Evolutionary conservation across 2,797 vertebrate genomes (phyloP), one percentile per base, ranked within the genome.

Genomic region (Hybognathus amarus): DNA sequence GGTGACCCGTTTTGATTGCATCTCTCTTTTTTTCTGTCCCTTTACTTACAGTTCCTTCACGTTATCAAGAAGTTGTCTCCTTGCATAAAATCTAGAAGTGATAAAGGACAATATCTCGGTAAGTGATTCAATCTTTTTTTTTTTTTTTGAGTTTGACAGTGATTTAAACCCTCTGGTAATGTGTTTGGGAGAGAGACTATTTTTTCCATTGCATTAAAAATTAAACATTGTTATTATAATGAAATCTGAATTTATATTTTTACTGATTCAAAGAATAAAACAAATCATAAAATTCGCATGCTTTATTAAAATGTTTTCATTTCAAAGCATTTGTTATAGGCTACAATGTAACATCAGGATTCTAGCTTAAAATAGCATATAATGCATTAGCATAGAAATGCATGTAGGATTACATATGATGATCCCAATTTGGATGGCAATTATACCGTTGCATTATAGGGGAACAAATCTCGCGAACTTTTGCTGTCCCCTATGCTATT

Each of bases 61-160:
- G 90, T 77, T 92, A 91, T 91, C 90, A 85, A 92, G 92, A 90
- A 87, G 80, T 90, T 52, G 59, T 80, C 90, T 89, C 83, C 88
- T 89, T 91, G 86, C 88, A 87, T 90, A 89, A 88, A 82, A 89
- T 90, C 89, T 92, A 80, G 89, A 87, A 88, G 85, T 88, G 91
- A 93, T 92, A 93, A 90, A 89, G 90, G 86, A 85, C 92, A 87
- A 87, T 91, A 89, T 92, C 82, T 22, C 85, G 95, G 95, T 97
- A 92, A 96, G 96, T 94, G 80, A 89, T 83, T 52, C 40, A 75
- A 61, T 82, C 75, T 79, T 54, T 87, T 33, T 30, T 30, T 30
- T 30, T 30, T 30, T 30, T 54, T 50, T 87, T 83, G 64, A 56
- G 52, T 77, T 30, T 80, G 80, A 79, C 77, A 50, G 56, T 87